phyloP scores from a whole-genome alignment of 1,140 invertebrate genomes.

The Diabrotica undecimpunctata region DNA sequence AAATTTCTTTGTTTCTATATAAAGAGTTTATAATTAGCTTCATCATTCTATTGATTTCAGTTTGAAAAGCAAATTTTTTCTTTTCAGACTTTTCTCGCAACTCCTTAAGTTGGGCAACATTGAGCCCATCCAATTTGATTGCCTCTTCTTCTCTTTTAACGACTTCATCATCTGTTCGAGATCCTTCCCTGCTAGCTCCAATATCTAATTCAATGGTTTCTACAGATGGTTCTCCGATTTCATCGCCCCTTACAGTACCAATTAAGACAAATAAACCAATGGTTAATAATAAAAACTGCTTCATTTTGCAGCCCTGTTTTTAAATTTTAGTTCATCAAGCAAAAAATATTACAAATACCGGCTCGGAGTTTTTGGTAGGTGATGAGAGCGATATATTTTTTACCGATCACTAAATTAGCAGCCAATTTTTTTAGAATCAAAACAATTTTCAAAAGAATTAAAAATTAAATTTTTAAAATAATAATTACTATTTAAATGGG shows the following conservation, averaged over 20 bases:
- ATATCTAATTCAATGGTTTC: slow-evolving; percentile 69
- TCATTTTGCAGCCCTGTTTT: slow-evolving; percentile 49
- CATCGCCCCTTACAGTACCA: slow-evolving; percentile 43
- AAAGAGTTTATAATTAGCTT: slow-evolving; percentile 98
- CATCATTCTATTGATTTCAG: slow-evolving; percentile 99
- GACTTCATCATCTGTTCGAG: slow-evolving; percentile 77
- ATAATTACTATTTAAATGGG: too few species aligned
- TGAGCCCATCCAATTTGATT: slow-evolving; percentile 93
- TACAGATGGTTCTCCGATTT: slow-evolving; percentile 46
- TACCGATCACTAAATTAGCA: too few species aligned
- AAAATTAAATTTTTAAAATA: too few species aligned
- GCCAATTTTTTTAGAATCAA: too few species aligned
- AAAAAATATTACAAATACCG: too few species aligned
- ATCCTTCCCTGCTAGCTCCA: slow-evolving; percentile 75
- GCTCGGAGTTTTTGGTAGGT: too few species aligned
- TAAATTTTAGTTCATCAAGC: slow-evolving; percentile 31
- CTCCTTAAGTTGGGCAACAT: slow-evolving; percentile 90
- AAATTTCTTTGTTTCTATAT: slow-evolving; percentile 98
- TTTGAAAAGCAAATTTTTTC: slow-evolving; percentile 94
- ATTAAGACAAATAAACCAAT: slow-evolving; percentile 51
- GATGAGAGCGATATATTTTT: too few species aligned
- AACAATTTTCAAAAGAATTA: too few species aligned
- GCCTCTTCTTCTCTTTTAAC: slow-evolving; percentile 90
- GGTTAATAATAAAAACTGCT: slow-evolving; percentile 51
- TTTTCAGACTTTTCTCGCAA: slow-evolving; percentile 84